phyloP scores from a whole-genome alignment of 2,113 vertebrate genomes.

The Psilopogon haemacephalus region DNA sequence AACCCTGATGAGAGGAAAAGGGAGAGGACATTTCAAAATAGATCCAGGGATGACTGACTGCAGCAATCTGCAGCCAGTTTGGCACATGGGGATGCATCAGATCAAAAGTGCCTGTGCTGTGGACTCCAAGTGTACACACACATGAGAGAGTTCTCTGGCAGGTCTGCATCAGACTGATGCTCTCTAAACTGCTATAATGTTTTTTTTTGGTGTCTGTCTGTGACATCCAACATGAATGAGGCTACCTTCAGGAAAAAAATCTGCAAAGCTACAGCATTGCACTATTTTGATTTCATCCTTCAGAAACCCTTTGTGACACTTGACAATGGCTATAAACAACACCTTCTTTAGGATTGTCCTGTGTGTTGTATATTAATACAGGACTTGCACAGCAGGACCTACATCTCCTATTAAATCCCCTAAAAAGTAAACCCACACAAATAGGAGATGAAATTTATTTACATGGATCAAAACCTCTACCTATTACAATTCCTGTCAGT shows the following conservation, averaged over 20 bases:
- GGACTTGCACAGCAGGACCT: neutral
- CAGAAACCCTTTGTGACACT: neutral
- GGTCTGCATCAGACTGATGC: neutral
- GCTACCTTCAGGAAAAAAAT: neutral
- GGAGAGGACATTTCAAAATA: neutral
- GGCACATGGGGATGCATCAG: neutral
- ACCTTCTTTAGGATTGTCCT: neutral
- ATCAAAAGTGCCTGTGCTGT: neutral
- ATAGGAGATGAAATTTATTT: neutral
- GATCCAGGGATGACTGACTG: neutral
- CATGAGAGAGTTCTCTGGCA: neutral
- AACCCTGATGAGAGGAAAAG: neutral
- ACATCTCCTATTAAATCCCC: neutral
- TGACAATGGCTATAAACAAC: neutral
- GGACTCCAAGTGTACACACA: accelerated
- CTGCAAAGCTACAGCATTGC: neutral
- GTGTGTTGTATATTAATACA: neutral
- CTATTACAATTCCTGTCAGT: neutral
- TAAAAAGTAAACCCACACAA: neutral
- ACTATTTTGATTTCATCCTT: neutral
- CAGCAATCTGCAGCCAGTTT: neutral
- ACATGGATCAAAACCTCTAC: neutral
- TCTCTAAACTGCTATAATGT: accelerated
- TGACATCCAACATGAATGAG: accelerated
- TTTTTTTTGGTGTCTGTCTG: neutral